Conservation (phyloP, 2,113 vertebrate species). For the Fukomys damarensis region DNA sequence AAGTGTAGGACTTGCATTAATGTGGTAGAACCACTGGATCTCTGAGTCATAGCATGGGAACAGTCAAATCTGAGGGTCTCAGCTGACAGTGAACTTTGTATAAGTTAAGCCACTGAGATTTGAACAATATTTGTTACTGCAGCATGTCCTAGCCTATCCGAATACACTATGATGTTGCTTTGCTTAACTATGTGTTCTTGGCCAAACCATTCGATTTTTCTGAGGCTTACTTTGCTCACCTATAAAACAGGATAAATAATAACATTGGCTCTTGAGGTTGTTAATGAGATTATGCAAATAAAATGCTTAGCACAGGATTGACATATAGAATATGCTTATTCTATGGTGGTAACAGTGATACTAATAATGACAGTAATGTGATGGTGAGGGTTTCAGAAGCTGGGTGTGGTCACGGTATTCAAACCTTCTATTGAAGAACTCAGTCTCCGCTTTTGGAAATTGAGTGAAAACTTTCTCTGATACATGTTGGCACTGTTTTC, state of each 20-base stretch:
- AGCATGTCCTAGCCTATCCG: neutral
- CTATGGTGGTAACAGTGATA: too few relatives aligned
- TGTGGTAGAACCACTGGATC: rapidly evolving
- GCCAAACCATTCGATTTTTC: neutral
- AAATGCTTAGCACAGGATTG: neutral
- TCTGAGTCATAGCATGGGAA: neutral
- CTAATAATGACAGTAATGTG: neutral
- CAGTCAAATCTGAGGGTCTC: neutral
- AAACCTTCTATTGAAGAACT: neutral
- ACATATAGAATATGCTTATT: neutral
- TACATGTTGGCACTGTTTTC: rapidly evolving
- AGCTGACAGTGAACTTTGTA: neutral
- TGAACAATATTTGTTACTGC: neutral
- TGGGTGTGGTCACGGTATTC: neutral
- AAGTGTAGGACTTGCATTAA: neutral
- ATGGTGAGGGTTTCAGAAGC: neutral
- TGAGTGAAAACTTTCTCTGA: neutral
- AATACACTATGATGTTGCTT: neutral
- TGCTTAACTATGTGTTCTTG: neutral
- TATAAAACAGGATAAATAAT: neutral
- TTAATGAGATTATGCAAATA: neutral
- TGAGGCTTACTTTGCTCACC: neutral
- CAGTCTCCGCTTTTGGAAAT: neutral
- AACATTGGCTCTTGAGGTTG: neutral
- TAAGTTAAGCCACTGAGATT: neutral